These are phyloP conservation scores for Sitta europaea DNA, from an alignment of 2,113 vertebrate genomes.

Conservation along the genomic window DNA sequence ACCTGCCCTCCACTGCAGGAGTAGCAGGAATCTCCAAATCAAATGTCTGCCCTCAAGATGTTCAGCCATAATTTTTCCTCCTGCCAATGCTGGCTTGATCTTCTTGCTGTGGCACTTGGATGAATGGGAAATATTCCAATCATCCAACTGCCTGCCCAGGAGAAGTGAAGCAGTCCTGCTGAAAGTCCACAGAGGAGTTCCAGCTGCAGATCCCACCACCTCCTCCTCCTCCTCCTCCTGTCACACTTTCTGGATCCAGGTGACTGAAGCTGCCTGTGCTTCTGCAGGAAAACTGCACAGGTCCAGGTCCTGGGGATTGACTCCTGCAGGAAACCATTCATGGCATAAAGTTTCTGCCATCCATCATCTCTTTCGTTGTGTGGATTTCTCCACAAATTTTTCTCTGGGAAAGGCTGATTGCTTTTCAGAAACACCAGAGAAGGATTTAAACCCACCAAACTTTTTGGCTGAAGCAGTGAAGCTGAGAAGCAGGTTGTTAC, in stretches of 20 bases:
- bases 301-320: rapidly evolving
- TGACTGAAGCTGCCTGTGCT: not conserved
- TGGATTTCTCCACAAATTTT: not conserved
- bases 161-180: not conserved
- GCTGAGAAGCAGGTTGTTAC: not conserved
- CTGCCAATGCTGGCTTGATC: not conserved
- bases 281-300: not conserved
- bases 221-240: not conserved
- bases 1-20: not conserved
- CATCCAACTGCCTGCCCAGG: not conserved
- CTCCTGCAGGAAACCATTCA: not conserved
- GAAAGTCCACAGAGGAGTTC: not conserved
- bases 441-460: not conserved
- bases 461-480: not conserved
- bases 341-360: not conserved
- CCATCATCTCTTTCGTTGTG: not conserved
- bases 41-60: not conserved
- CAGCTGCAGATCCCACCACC: not conserved
- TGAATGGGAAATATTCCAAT: not conserved
- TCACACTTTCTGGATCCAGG: not conserved
- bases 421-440: not conserved
- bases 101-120: not conserved
- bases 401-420: not conserved
- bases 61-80: not conserved
- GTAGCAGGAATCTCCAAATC: not conserved